A percentile compares a stretch with the other conserved stretches of the same genome.
Evolutionary conservation across 2,888 invertebrate genomes (phyloP).

Genomic region (Alentia gelatinosa): DNA sequence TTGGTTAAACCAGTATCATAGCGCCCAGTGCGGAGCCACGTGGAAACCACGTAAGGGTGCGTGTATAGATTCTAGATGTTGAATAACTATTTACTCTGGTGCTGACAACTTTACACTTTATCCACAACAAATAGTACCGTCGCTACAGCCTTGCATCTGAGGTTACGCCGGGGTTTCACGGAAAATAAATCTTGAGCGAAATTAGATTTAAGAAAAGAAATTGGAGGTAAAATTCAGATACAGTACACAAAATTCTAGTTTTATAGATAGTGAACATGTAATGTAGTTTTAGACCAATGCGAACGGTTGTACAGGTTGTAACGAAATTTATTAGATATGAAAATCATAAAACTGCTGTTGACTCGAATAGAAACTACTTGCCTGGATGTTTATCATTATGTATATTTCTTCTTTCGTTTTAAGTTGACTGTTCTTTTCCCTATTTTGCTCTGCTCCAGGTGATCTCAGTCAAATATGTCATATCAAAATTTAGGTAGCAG

Average conservation of each 20-base stretch:
- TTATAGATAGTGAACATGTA: too few relatives aligned
- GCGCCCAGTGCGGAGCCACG: too few relatives aligned
- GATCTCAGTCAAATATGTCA: neutral
- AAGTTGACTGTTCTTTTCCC: too few relatives aligned
- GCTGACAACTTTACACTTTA: neutral
- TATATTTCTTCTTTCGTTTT: neutral
- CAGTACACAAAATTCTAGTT: too few relatives aligned
- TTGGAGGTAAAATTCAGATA: too few relatives aligned
- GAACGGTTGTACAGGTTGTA: neutral
- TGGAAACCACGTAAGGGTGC: neutral
- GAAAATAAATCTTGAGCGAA: too few relatives aligned
- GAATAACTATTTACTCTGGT: neutral
- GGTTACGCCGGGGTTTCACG: too few relatives aligned
- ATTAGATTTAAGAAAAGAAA: too few relatives aligned
- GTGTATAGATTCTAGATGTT: neutral
- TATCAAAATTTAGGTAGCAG: neutral
- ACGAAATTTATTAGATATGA: neutral
- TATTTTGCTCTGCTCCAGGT: neutral
- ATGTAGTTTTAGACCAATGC: too few relatives aligned
- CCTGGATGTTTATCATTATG: neutral
- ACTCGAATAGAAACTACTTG: neutral
- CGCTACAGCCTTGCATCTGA: neutral
- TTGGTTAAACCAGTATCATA: too few relatives aligned
- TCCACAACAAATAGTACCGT: neutral
- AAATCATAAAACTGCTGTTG: neutral